Percentiles rank a stretch among this genome's conserved stretches.
phyloP scores from a whole-genome alignment of 2,888 invertebrate species.

The Tuta absoluta region DNA sequence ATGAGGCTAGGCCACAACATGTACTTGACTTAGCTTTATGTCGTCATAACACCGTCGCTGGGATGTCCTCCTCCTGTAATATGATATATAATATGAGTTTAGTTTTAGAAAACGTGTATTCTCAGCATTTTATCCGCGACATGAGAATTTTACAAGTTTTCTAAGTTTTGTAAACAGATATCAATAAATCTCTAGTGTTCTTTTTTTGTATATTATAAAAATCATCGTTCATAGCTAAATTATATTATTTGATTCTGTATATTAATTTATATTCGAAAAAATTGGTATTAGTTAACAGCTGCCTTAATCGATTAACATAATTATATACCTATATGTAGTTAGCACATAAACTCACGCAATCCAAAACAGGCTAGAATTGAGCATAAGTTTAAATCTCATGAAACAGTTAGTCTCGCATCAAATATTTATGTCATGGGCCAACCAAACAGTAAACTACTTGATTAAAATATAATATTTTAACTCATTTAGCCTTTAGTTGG shows the following conservation, averaged over 20 bases:
- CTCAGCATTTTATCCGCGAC: too few relatives aligned
- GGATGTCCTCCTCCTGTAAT: constrained; percentile 75
- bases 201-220: too few relatives aligned
- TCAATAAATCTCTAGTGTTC: too few relatives aligned
- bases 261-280: too few relatives aligned
- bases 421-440: background rate
- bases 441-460: too few relatives aligned
- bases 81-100: background rate
- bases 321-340: background rate
- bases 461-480: too few relatives aligned
- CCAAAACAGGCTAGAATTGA: background rate
- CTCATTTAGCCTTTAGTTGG: too few relatives aligned
- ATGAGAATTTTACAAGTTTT: too few relatives aligned
- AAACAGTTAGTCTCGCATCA: background rate
- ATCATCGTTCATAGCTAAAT: background rate
- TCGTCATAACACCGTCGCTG: constrained; percentile 73
- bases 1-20: constrained; percentile 71
- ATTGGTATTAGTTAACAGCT: too few relatives aligned
- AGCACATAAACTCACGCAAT: background rate
- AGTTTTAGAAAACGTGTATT: too few relatives aligned
- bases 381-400: background rate
- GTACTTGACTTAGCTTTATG: constrained; percentile 76
- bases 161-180: too few relatives aligned
- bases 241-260: too few relatives aligned
- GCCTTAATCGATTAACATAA: constrained; percentile 19